These are phyloP conservation scores for Henricia sp. DNA, from an alignment of 53 echinoderm and acorn worm species.

Conservation along the genomic window DNA sequence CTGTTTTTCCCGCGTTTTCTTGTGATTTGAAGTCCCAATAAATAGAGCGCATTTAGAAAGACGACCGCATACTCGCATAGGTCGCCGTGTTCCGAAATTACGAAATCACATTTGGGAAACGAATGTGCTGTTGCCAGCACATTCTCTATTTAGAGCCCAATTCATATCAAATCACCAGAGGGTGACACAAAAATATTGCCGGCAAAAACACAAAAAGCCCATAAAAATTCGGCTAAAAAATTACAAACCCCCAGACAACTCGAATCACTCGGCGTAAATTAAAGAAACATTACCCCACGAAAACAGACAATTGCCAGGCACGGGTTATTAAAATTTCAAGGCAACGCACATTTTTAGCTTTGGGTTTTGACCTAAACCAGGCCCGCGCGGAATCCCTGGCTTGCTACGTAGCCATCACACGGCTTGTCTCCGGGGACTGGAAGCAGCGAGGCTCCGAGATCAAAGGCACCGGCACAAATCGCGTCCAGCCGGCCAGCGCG, in stretches of 20 bases:
- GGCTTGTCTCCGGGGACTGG: constrained; percentile 30
- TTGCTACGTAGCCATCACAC: constrained; percentile 35
- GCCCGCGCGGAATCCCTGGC: constrained; percentile 29
- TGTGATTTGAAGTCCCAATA: too few species aligned
- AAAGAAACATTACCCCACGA: constrained; percentile 8
- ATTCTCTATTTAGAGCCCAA: too few species aligned
- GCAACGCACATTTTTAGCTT: constrained; percentile 51
- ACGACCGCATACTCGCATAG: too few species aligned
- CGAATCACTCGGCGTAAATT: constrained; percentile 16
- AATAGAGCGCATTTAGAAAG: too few species aligned
- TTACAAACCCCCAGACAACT: too few species aligned
- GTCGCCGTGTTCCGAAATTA: too few species aligned
- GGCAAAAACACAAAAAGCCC: background rate
- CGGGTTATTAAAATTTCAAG: constrained; percentile 58
- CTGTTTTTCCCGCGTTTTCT: too few species aligned
- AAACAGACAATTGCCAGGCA: constrained; percentile 41
- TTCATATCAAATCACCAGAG: background rate
- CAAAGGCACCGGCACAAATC: constrained; percentile 39
- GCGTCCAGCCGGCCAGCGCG: constrained; percentile 35
- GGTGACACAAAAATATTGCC: background rate
- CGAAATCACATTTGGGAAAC: too few species aligned
- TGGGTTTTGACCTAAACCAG: constrained; percentile 43
- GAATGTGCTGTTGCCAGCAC: too few species aligned
- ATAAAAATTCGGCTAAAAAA: too few species aligned
- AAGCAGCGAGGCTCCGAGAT: constrained; percentile 33